phyloP scores from a whole-genome alignment of 92 coral and sea anemone genomes.

The Zoanthus gigantus region DNA sequence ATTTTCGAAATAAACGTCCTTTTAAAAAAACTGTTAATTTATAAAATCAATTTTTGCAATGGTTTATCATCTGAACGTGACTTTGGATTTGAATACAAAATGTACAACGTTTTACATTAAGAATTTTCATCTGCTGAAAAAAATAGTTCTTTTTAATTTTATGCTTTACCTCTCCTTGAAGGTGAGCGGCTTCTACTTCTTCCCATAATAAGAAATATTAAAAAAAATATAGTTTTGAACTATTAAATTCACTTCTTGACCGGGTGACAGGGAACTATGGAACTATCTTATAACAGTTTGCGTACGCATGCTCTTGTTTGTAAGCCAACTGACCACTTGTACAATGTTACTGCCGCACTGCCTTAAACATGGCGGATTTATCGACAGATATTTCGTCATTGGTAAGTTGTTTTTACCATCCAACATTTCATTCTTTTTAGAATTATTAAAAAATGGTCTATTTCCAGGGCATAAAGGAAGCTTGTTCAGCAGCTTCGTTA shows the following conservation, averaged over 20 bases:
- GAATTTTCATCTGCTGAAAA: too few species aligned
- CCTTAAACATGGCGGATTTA: conserved; percentile 36
- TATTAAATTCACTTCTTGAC: not conserved
- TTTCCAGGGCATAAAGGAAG: conserved; percentile 31
- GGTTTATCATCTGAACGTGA: too few species aligned
- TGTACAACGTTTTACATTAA: not conserved
- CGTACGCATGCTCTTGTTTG: not conserved
- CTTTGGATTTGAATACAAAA: not conserved
- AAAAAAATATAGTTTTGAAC: not conserved
- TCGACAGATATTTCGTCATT: conserved; percentile 9
- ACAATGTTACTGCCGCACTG: not conserved
- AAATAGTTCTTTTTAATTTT: not conserved
- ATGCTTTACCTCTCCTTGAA: conserved; percentile 25
- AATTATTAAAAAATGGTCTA: not conserved
- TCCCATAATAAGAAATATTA: not conserved
- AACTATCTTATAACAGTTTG: not conserved
- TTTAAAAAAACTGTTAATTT: too few species aligned
- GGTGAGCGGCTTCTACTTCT: conserved; percentile 41
- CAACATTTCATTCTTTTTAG: not conserved
- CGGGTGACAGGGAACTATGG: too few species aligned
- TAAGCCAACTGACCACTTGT: not conserved
- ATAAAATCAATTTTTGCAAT: too few species aligned
- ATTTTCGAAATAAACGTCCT: too few species aligned
- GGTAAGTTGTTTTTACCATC: conserved; percentile 1
- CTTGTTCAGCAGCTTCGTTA: conserved; percentile 7